phyloP scores from a whole-genome alignment of 1,140 invertebrate genomes.

The Delia radicum region DNA sequence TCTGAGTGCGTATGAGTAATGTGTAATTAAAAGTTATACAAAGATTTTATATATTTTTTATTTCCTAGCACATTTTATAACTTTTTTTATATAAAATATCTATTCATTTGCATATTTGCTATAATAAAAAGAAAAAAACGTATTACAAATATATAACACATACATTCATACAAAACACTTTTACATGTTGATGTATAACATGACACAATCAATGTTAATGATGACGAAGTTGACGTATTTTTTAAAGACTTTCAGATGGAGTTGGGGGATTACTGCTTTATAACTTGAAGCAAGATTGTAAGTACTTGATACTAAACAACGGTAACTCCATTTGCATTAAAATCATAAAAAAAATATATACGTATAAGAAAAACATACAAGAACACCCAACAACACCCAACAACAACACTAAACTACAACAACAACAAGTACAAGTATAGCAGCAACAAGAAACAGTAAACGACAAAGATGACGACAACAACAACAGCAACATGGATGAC shows the following conservation, averaged over 20 bases:
- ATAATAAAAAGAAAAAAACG: not conserved
- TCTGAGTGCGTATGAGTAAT: not conserved
- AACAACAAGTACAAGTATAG: not conserved
- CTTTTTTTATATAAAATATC: not conserved
- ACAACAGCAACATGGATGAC: not conserved
- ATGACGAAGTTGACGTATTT: not conserved
- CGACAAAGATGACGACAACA: not conserved
- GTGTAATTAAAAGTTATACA: not conserved
- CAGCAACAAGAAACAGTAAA: not conserved
- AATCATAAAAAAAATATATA: not conserved
- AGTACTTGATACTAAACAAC: not conserved
- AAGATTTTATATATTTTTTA: not conserved
- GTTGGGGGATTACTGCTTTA: not conserved
- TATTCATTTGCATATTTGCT: not conserved
- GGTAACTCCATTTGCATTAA: not conserved
- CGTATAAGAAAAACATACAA: too few species aligned
- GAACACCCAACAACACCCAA: not conserved
- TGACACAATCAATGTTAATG: slow-evolving; percentile 15
- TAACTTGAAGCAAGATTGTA: not conserved
- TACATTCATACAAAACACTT: not conserved
- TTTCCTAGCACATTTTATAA: not conserved
- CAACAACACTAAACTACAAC: not conserved
- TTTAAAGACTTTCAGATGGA: not conserved
- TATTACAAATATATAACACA: too few species aligned
- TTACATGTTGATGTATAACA: not conserved